Conservation (phyloP, 37 sponge, comb jelly and placozoan genomes). For the Ephydatia muelleri region DNA sequence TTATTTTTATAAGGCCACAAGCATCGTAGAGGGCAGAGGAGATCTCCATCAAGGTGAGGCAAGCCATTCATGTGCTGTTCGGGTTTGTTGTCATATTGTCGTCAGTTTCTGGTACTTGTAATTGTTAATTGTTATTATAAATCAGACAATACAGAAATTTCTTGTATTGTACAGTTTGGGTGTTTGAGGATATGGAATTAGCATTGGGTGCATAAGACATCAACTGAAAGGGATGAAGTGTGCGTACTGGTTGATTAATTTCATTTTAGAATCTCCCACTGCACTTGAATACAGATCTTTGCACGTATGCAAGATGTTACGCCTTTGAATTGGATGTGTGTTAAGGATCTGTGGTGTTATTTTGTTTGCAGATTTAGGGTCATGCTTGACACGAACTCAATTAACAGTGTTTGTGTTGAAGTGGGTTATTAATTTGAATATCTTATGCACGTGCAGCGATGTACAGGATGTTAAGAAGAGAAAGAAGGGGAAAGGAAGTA, state of each 20-base stretch:
- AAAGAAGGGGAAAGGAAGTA: neutral
- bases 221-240: too few species aligned
- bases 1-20: neutral
- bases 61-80: conserved; percentile 4
- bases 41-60: neutral
- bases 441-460: too few species aligned
- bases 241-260: too few species aligned
- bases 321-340: too few species aligned
- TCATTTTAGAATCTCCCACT: too few species aligned
- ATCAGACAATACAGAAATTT: neutral
- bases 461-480: neutral
- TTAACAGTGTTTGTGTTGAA: too few species aligned
- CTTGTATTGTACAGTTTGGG: neutral
- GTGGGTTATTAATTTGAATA: too few species aligned
- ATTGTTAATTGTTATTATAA: neutral
- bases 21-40: neutral
- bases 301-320: too few species aligned
- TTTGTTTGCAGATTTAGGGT: too few species aligned
- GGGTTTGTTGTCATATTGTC: neutral
- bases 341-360: neutral
- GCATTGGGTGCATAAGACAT: too few species aligned
- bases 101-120: neutral
- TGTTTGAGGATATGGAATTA: too few species aligned
- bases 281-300: too few species aligned
- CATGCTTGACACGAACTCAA: neutral